A percentile compares a stretch with the other conserved stretches of the same genome.
These are phyloP conservation scores for Nyctalus aviator DNA, from an alignment of 2,797 vertebrate species.

Conservation along the genomic window DNA sequence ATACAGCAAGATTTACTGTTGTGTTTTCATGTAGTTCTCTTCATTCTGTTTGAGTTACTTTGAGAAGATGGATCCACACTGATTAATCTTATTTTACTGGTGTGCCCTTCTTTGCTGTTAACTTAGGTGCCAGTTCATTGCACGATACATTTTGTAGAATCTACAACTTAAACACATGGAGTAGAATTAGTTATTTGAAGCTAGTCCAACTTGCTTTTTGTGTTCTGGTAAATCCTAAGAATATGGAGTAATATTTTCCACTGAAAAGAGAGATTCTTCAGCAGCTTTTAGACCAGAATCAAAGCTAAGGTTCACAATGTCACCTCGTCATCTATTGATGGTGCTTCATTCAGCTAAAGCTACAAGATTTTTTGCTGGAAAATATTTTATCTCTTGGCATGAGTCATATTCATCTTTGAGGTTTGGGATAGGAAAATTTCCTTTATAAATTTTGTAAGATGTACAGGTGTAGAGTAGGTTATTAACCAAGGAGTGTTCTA, in stretches of 20 bases:
- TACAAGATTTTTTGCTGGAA: neutral
- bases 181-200: neutral
- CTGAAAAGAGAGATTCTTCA: neutral
- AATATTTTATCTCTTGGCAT: neutral
- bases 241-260: conserved; percentile 6
- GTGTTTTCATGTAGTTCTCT: neutral
- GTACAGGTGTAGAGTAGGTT: neutral
- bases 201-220: neutral
- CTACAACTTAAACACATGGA: neutral
- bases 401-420: neutral
- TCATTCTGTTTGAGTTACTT: conserved; percentile 21
- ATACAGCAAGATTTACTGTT: neutral
- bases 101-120: conserved; percentile 32
- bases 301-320: neutral
- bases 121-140: neutral
- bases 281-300: neutral
- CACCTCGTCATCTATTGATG: neutral
- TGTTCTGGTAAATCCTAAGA: neutral
- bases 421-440: neutral
- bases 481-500: neutral
- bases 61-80: neutral
- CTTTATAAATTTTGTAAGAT: neutral
- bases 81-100: neutral
- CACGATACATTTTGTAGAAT: neutral
- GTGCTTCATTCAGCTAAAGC: neutral